Conservation (phyloP, 2,113 vertebrate species). For the Mirza zaza region DNA sequence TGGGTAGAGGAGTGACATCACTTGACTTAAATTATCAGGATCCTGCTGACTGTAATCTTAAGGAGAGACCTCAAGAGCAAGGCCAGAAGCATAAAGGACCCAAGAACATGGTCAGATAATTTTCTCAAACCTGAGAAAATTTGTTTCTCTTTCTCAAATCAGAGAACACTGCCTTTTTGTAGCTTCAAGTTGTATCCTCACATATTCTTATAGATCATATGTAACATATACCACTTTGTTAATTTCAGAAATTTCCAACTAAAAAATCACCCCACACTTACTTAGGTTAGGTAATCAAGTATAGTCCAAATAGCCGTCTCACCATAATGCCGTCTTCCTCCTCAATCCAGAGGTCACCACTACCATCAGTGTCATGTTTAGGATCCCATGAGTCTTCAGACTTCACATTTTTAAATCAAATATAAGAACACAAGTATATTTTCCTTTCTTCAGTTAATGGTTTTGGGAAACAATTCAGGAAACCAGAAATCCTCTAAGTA, state of each 20-base stretch:
- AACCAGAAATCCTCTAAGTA: background rate
- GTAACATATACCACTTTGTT: background rate
- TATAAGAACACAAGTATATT: background rate
- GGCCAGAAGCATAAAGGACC: background rate
- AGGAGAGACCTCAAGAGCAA: background rate
- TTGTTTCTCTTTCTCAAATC: background rate
- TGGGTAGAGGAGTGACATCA: background rate
- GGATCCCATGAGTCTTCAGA: background rate
- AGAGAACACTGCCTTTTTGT: background rate
- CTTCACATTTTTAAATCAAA: background rate
- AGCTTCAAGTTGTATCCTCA: background rate
- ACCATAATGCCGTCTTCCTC: no score
- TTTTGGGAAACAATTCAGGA: background rate
- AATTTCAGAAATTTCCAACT: background rate
- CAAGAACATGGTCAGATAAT: background rate
- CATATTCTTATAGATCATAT: background rate
- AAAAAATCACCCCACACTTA: background rate
- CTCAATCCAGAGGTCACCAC: background rate
- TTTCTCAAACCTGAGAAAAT: background rate
- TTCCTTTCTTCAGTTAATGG: background rate
- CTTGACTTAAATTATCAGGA: background rate
- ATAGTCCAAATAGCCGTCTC: background rate
- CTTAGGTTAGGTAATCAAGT: background rate
- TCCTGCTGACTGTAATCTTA: background rate
- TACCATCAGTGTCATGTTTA: background rate